Percentiles rank a stretch among this genome's conserved stretches.
phyloP scores from a whole-genome alignment of 2,113 vertebrate genomes.

The Anser brachyrhynchus region DNA sequence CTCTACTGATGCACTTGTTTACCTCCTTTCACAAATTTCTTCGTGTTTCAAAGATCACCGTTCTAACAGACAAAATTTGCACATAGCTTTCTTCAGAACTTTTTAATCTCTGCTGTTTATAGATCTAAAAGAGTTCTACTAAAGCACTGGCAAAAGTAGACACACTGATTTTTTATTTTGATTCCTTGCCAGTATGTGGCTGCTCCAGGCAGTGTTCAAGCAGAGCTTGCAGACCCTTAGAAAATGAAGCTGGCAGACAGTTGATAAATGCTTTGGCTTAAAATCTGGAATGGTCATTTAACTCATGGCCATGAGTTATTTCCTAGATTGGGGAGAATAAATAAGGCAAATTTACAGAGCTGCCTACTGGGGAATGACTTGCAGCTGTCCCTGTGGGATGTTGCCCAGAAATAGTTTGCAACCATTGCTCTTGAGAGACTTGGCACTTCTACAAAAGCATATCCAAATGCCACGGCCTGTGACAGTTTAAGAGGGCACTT shows the following conservation, averaged over 20 bases:
- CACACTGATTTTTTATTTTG: not conserved
- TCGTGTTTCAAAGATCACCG: not conserved
- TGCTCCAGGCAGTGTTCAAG: not conserved
- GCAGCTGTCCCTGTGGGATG: slow-evolving; percentile 68
- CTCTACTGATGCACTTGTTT: not conserved
- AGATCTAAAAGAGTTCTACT: not conserved
- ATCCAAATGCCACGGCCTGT: slow-evolving; percentile 22
- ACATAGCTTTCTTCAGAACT: not conserved
- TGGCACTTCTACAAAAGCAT: slow-evolving; percentile 33
- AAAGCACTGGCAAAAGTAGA: not conserved
- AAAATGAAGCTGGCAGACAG: slow-evolving; percentile 19
- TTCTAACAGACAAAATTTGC: not conserved
- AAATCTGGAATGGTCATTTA: not conserved
- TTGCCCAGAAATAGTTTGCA: slow-evolving; percentile 64
- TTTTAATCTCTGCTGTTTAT: not conserved
- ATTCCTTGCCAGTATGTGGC: not conserved
- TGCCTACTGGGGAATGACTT: slow-evolving; percentile 15
- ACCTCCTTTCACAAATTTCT: not conserved
- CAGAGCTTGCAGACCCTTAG: not conserved
- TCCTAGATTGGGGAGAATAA: slow-evolving; percentile 51
- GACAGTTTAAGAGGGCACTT: slow-evolving; percentile 57
- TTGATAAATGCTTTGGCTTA: not conserved
- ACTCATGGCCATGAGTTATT: slow-evolving; percentile 15
- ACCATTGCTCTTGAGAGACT: slow-evolving; percentile 31
- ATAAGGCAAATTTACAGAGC: slow-evolving; percentile 53